Evolutionary conservation across 1,140 invertebrate species (phyloP), one percentile per base, ranked within the genome.

Genomic region (Chionoecetes opilio): DNA sequence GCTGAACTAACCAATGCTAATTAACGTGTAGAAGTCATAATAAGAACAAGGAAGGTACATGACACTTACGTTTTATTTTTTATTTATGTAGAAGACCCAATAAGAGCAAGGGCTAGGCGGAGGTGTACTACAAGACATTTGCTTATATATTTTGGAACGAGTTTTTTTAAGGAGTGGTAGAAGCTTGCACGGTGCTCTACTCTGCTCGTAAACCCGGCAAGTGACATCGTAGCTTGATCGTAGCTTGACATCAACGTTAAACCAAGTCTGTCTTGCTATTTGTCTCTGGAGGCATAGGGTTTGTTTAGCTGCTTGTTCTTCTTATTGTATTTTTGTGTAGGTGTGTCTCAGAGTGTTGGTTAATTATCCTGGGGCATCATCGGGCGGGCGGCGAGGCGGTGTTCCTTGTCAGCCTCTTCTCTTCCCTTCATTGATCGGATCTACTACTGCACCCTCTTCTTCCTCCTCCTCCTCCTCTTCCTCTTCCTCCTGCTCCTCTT

Each of bases 221-320:
- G 31, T 37, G 85, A n/a, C 14, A 87, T 17, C 32, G 29, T 6
- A 29, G 34, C 17, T 32, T 3, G 37, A 87, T 17, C 32, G 29
- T 6, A 29, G 34, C 17, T 32, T 3, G 37, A 87, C 37, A 38
- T 37, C 26, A 87, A 38, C 85, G 37, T 17, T 35, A n/a, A 6
- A n/a, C 21, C 32, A 6, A 31, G 85, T 75, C 63, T 26, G 63
- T 21, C 63, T 3, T 26, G 63, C 63, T n/a, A 75, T 75, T 75
- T 75, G 63, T 75, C 63, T 75, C 63, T 26, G 63, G 26, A 75
- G 21, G 26, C 63, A 75, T 75, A 75, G n/a, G 63, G 63, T 75
- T 75, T 75, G 63, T 75, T 75, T 75, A 75, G 63, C 63, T n/a
- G 21, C n/a, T 75, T 75, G 63, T 75, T 75, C n/a, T 75, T 75